Percentiles rank a stretch among this genome's conserved stretches.
Conservation (phyloP, 2,797 vertebrate species). For the Spizella passerina region DNA sequence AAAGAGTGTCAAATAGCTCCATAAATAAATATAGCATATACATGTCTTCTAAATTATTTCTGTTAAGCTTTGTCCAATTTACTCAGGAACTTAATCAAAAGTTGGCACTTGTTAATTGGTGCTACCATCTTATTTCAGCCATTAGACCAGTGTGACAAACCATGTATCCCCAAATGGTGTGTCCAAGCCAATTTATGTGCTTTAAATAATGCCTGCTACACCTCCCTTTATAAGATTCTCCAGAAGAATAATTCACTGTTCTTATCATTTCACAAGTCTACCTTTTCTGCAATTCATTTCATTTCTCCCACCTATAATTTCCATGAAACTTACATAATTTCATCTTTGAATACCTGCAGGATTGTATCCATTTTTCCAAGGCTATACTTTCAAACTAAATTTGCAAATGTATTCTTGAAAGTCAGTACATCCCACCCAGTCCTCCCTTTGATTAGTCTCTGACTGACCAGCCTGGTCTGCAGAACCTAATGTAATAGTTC, state of each 20-base stretch:
- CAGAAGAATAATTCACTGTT: neutral
- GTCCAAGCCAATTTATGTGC: neutral
- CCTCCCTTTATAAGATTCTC: neutral
- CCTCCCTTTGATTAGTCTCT: neutral
- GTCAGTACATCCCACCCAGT: neutral
- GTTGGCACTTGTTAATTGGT: neutral
- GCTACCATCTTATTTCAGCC: neutral
- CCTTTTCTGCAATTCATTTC: neutral
- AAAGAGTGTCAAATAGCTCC: neutral
- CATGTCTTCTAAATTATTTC: neutral
- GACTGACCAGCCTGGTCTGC: neutral
- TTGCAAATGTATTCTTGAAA: neutral
- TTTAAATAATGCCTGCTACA: neutral
- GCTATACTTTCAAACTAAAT: neutral
- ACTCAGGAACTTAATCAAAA: neutral
- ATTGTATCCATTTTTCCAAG: neutral
- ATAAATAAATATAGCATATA: neutral
- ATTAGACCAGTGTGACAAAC: neutral
- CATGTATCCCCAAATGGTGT: neutral
- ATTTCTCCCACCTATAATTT: neutral
- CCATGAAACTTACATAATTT: neutral
- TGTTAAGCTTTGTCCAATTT: neutral
- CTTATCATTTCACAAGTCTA: neutral
- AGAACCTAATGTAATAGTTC: neutral
- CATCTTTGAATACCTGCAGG: neutral